Percentiles rank a stretch among this genome's conserved stretches.
Evolutionary conservation across 2,113 vertebrate genomes (phyloP).

Genomic region (Serinus canaria): DNA sequence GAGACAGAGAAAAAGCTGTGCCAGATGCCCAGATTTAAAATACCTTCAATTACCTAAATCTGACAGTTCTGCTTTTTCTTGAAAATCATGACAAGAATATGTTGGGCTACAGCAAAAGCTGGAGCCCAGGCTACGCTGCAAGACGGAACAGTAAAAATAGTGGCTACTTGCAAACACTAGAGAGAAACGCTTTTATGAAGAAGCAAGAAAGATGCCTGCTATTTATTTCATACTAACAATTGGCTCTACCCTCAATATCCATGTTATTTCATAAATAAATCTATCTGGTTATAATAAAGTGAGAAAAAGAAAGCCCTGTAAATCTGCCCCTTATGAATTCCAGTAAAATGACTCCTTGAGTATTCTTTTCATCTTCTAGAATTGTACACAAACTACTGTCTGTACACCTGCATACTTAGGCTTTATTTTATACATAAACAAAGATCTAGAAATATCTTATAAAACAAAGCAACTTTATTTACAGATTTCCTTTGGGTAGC

Average conservation of each 20-base stretch:
- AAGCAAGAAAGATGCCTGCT: slow-evolving; percentile 34
- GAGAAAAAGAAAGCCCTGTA: neutral
- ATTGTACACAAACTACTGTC: neutral
- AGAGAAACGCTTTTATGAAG: slow-evolving; percentile 1
- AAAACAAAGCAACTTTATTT: neutral
- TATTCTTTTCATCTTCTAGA: neutral
- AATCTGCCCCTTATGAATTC: neutral
- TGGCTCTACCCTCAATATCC: neutral
- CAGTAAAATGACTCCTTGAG: neutral
- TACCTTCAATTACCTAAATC: neutral
- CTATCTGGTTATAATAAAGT: neutral
- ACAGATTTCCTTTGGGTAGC: neutral
- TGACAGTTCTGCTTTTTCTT: accelerated
- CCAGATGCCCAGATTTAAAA: neutral
- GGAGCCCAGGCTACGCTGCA: neutral
- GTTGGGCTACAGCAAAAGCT: neutral
- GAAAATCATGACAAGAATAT: neutral
- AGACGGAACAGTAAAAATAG: slow-evolving; percentile 18
- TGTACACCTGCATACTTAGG: neutral
- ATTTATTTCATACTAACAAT: slow-evolving; percentile 34
- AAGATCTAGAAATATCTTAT: neutral
- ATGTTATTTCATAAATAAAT: neutral
- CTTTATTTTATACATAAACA: neutral
- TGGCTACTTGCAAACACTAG: slow-evolving; percentile 3
- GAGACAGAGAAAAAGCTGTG: neutral